A percentile compares a stretch with the other conserved stretches of the same genome.
phyloP scores from a whole-genome alignment of 2,888 invertebrate species.

The Drosophila planitibia region DNA sequence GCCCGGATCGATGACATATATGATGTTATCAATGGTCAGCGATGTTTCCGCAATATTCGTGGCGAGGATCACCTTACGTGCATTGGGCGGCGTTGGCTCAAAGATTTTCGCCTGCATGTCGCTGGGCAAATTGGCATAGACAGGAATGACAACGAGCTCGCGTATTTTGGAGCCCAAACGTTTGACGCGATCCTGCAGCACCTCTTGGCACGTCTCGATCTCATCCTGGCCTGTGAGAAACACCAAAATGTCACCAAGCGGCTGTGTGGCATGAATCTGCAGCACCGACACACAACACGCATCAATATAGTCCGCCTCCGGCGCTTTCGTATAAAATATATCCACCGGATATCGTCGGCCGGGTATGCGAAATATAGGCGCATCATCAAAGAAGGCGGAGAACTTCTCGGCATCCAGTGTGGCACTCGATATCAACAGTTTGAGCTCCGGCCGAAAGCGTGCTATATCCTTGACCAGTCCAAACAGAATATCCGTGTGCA shows the following conservation, averaged over 20 bases:
- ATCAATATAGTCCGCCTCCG: slow-evolving; percentile 99
- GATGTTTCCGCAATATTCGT: slow-evolving; percentile 99
- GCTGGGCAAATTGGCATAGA: slow-evolving; percentile 99
- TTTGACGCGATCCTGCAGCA: slow-evolving; percentile 95
- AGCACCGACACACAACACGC: slow-evolving; percentile 98
- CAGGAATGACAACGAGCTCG: slow-evolving; percentile 96
- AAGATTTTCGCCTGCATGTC: slow-evolving; percentile 99
- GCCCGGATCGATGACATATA: slow-evolving; percentile 99
- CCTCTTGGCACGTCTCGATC: slow-evolving; percentile 95
- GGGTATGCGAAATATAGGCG: slow-evolving; percentile 98
- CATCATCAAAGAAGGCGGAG: slow-evolving; percentile 98
- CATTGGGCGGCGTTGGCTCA: slow-evolving; percentile 98
- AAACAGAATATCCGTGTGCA: slow-evolving; percentile 99
- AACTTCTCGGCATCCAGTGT: slow-evolving; percentile 99
- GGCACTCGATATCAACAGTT: slow-evolving; percentile 98
- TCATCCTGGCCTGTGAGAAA: slow-evolving; percentile 98
- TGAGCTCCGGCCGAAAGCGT: slow-evolving; percentile 96
- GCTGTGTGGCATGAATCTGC: slow-evolving; percentile 99
- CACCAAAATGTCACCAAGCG: slow-evolving; percentile 97
- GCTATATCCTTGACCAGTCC: slow-evolving; percentile 98
- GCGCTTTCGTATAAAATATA: slow-evolving; percentile 99
- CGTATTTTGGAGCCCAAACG: slow-evolving; percentile 96
- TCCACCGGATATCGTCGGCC: slow-evolving; percentile 99
- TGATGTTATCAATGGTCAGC: slow-evolving; percentile 98
- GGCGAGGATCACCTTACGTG: slow-evolving; percentile 98